Evolutionary conservation across 2,113 vertebrate species (phyloP), one percentile per base, ranked within the genome.

Genomic region (Gobio gobio): DNA sequence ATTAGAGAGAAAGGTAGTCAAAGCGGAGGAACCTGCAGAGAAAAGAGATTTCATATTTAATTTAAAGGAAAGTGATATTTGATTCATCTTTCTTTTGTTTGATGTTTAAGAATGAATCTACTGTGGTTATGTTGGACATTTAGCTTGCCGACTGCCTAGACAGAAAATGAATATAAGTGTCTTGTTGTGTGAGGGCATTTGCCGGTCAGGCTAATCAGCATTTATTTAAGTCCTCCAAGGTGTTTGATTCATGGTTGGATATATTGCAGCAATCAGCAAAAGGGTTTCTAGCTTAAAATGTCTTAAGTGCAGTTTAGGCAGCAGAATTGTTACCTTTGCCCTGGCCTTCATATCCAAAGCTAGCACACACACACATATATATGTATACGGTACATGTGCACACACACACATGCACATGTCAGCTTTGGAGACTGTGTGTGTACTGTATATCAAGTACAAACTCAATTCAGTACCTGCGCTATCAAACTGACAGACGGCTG

Each of bases 51-150:
- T 72, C 64, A 83, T 70, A 83, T 83, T 70, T 72, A 83, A 72
- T 83, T 83, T 83, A 83, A 83, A 82, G 40, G 43, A 72, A 47
- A 64, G 49, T 85, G 61, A 68, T 85, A 78, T 78, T 85, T 85
- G 68, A 78, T 85, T 85, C 73, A 85, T 63, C 83, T 70, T 68
- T 24, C 43, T 24, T 81, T 86, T 58, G 70, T 82, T 66, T 86
- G 85, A 86, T 68, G 64, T 43, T 70, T 49, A 79, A 64, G 70
- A 81, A 79, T 80, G 36, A 84, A 72, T 84, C 70, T 81, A 59
- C 77, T 45, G n/a, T 58, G 72, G 83, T 72, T 61, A 80, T 40
- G 51, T 59, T 43, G 49, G 72, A 76, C 73, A 54, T 77, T 79
- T 66, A 76, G 61, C 16, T 51, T 47, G 33, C 8, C 4, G 56